phyloP scores from a whole-genome alignment of 2,888 invertebrate species.

The Drosophila conformis region DNA sequence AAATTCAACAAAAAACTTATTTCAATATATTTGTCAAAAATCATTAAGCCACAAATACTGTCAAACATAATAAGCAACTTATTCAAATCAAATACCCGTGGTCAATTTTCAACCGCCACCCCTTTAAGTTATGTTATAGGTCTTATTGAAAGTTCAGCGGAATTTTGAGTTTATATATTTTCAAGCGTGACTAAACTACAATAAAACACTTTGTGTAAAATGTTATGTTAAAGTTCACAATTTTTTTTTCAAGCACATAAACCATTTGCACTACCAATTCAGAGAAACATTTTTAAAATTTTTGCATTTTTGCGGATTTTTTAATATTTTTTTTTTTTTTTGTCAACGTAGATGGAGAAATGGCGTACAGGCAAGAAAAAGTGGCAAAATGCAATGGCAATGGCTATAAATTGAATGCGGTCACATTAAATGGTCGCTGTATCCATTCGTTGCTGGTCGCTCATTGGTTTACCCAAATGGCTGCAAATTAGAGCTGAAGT shows the following conservation, averaged over 20 bases:
- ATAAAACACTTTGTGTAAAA: background rate
- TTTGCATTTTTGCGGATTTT: background rate
- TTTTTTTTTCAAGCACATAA: background rate
- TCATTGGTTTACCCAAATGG: slow-evolving; percentile 74
- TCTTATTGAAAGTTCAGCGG: background rate
- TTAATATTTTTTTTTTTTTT: background rate
- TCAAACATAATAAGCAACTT: background rate
- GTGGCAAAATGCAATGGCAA: slow-evolving; percentile 26
- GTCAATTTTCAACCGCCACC: background rate
- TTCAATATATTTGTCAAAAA: no score
- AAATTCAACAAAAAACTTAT: no score
- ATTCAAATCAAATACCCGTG: background rate
- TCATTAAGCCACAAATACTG: background rate
- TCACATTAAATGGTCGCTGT: slow-evolving; percentile 55
- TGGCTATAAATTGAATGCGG: slow-evolving; percentile 67
- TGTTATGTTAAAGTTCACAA: background rate
- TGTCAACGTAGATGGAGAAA: background rate
- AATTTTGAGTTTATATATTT: background rate
- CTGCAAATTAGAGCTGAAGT: slow-evolving; percentile 73
- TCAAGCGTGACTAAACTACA: background rate
- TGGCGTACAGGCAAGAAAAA: slow-evolving; percentile 6
- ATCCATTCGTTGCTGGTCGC: slow-evolving; percentile 24
- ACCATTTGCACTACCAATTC: background rate
- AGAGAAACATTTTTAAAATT: background rate
- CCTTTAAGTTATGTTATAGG: background rate